phyloP scores from a whole-genome alignment of 2,113 vertebrate genomes.

The Phasianus colchicus region DNA sequence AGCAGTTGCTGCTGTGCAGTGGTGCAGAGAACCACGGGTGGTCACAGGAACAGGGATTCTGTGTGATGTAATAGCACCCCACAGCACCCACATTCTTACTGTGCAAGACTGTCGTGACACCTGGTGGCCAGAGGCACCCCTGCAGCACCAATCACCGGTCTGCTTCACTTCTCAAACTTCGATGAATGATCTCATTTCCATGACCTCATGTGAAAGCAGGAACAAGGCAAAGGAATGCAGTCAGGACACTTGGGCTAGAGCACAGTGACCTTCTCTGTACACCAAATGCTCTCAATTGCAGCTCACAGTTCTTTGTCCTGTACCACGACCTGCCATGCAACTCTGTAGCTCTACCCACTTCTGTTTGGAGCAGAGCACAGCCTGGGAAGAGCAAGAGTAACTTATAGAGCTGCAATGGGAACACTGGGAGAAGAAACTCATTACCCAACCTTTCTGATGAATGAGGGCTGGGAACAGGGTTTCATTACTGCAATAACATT shows the following conservation, averaged over 20 bases:
- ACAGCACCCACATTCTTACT: background rate
- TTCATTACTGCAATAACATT: background rate
- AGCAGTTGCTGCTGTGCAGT: background rate
- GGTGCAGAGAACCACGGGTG: background rate
- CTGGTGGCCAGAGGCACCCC: slow-evolving; percentile 32
- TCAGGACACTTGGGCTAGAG: background rate
- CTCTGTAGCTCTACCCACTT: background rate
- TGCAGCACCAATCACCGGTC: slow-evolving; percentile 12
- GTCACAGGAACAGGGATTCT: background rate
- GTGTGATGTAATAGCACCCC: background rate
- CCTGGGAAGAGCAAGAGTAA: background rate
- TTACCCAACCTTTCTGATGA: background rate
- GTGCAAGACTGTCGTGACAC: slow-evolving; percentile 15
- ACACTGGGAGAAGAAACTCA: background rate
- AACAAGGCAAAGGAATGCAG: background rate
- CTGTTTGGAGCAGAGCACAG: background rate
- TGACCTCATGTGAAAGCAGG: background rate
- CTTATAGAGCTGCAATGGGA: background rate
- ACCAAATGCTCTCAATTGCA: background rate
- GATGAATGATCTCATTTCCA: background rate
- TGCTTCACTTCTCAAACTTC: background rate
- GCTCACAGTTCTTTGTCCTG: background rate
- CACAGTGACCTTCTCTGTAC: background rate
- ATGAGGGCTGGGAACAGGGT: background rate
- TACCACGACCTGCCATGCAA: background rate